Conservation (phyloP, 2,113 vertebrate genomes). For the Calyptommatus sinebrachiatus region DNA sequence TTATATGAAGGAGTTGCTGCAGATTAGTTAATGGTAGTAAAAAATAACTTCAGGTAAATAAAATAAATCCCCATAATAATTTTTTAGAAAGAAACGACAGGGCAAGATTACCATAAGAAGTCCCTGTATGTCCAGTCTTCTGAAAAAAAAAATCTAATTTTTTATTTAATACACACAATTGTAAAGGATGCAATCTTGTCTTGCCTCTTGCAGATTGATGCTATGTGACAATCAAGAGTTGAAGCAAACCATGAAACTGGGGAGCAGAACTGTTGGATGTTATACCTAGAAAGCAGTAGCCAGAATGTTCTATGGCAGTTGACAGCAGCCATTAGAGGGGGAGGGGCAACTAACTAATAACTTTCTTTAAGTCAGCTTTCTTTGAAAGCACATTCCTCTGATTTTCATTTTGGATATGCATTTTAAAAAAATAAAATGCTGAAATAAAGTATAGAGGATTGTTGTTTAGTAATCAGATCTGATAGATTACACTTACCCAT, state of each 20-base stretch:
- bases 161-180: background rate
- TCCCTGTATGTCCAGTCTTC: background rate
- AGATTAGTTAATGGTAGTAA: no score
- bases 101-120: background rate
- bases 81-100: background rate
- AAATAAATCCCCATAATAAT: background rate
- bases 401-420: background rate
- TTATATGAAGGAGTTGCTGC: no score
- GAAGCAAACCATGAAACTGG: background rate
- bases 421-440: background rate
- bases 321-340: background rate
- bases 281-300: conserved; percentile 9
- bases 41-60: background rate
- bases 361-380: background rate
- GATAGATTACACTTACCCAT: background rate
- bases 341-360: background rate
- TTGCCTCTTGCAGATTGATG: background rate
- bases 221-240: background rate
- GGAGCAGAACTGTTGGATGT: background rate
- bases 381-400: background rate
- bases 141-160: background rate
- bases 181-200: background rate
- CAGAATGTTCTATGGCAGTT: conserved; percentile 28
- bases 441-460: background rate
- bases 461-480: background rate